Conservation (phyloP, 53 echinoderm and acorn worm species). For the Luidia sarsii region DNA sequence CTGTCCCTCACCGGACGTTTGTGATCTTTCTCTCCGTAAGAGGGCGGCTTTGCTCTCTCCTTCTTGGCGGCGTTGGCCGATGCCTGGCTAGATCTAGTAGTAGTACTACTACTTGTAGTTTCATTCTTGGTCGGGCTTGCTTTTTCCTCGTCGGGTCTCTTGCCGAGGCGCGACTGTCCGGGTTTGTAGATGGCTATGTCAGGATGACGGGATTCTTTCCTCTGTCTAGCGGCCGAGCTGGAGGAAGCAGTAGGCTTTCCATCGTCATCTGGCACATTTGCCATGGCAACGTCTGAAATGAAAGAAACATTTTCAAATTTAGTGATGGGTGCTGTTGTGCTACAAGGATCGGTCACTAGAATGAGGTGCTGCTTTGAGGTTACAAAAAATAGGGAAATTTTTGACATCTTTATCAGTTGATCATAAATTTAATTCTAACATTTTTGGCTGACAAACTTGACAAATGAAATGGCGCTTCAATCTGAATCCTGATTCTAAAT, state of each 20-base stretch:
- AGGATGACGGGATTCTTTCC: conserved; percentile 41
- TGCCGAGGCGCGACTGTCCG: conserved; percentile 43
- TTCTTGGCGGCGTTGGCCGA: background rate
- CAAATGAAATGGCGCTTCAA: too few species aligned
- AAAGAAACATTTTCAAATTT: too few species aligned
- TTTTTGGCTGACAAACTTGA: too few species aligned
- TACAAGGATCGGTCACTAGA: too few species aligned
- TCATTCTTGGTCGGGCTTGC: background rate
- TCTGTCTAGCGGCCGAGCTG: conserved; percentile 5
- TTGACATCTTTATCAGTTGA: too few species aligned
- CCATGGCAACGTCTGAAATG: conserved; percentile 22
- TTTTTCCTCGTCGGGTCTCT: conserved; percentile 39
- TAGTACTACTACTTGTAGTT: background rate
- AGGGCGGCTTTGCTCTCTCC: background rate
- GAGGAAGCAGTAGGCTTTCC: background rate
- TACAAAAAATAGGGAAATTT: too few species aligned
- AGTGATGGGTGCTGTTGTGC: background rate
- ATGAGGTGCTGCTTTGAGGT: too few species aligned
- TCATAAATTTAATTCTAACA: too few species aligned
- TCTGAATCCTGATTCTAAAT: too few species aligned
- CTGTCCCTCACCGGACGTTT: background rate
- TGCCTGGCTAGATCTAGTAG: too few species aligned
- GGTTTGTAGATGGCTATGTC: conserved; percentile 63
- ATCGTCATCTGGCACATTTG: background rate
- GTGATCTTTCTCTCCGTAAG: background rate